A percentile compares a stretch with the other conserved stretches of the same genome.
phyloP scores from a whole-genome alignment of 2,888 invertebrate species.

The Heteromyza rotundicornis region DNA sequence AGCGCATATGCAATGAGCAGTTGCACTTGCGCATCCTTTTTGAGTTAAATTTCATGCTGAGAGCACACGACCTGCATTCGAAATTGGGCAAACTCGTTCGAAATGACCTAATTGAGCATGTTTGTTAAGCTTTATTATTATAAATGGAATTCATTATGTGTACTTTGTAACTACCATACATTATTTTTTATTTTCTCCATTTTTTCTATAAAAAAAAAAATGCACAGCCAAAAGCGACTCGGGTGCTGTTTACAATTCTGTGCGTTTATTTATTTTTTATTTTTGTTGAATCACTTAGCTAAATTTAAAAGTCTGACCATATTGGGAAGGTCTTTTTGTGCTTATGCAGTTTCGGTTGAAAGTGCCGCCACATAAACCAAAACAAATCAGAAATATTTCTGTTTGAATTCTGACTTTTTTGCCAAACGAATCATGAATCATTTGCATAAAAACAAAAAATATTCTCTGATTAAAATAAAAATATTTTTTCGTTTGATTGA shows the following conservation, averaged over 20 bases:
- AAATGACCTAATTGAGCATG: neutral
- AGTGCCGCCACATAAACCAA: neutral
- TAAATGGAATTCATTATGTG: too few relatives aligned
- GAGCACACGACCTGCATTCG: neutral
- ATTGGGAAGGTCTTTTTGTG: constrained; percentile 47
- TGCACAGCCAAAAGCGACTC: too few relatives aligned
- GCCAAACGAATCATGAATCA: constrained; percentile 25
- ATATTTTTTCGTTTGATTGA: too few relatives aligned
- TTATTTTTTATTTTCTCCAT: too few relatives aligned
- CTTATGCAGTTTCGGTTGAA: neutral
- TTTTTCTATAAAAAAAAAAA: too few relatives aligned
- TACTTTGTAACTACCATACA: too few relatives aligned
- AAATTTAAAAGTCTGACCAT: constrained; percentile 45
- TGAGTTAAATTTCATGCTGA: neutral
- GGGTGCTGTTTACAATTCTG: too few relatives aligned
- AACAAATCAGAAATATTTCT: neutral
- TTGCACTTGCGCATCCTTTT: constrained; percentile 4
- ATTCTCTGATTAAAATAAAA: too few relatives aligned
- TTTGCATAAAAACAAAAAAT: constrained; percentile 22
- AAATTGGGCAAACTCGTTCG: neutral
- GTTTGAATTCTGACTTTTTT: constrained; percentile 15
- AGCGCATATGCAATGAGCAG: too few relatives aligned
- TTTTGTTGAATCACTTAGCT: constrained; percentile 35
- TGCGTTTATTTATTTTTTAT: neutral
- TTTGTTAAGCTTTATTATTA: too few relatives aligned